Conservation (phyloP, 2,797 vertebrate genomes). For the Amblyraja radiata region DNA sequence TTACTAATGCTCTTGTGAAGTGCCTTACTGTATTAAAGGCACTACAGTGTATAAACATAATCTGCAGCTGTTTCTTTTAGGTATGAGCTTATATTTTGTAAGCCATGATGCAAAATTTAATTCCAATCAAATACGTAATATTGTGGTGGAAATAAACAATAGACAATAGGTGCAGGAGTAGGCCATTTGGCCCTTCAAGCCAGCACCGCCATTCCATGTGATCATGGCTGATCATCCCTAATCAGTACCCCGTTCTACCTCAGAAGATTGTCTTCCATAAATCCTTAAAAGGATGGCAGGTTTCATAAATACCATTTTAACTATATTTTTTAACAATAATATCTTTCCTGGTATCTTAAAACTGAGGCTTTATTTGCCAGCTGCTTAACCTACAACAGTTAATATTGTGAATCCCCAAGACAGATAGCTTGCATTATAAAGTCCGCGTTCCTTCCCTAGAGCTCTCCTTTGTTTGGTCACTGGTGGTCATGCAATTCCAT, state of each 20-base stretch:
- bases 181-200: too few relatives aligned
- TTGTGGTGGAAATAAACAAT: not conserved
- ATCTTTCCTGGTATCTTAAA: not conserved
- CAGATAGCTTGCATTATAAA: not conserved
- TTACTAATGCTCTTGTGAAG: too few relatives aligned
- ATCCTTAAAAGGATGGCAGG: not conserved
- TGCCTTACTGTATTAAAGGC: too few relatives aligned
- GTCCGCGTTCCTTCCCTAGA: not conserved
- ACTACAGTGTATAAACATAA: too few relatives aligned
- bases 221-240: too few relatives aligned
- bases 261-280: not conserved
- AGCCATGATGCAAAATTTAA: not conserved
- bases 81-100: not conserved
- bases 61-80: too few relatives aligned
- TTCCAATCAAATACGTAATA: not conserved
- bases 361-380: not conserved
- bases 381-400: not conserved
- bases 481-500: conserved; percentile 50
- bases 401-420: not conserved
- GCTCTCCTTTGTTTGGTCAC: not conserved
- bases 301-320: not conserved
- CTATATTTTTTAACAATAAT: not conserved
- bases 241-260: not conserved
- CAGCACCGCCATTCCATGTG: too few relatives aligned
- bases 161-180: too few relatives aligned